phyloP scores from a whole-genome alignment of 2,888 invertebrate genomes.

The Diploptera punctata region DNA sequence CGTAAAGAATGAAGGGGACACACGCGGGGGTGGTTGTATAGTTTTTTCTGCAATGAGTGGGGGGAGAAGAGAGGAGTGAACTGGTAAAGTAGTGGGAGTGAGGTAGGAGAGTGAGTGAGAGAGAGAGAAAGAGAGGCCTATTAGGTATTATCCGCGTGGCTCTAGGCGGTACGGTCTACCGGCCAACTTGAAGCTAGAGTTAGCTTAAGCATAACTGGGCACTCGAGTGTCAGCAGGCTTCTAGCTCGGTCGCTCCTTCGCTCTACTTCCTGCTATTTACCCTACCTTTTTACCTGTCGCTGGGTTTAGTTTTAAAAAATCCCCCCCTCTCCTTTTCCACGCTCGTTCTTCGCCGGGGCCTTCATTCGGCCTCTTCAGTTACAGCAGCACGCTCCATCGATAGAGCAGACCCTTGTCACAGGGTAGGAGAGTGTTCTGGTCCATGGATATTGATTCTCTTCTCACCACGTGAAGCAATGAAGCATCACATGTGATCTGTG shows the following conservation, averaged over 20 bases:
- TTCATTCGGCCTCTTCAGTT: background rate
- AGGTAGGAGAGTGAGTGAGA: background rate
- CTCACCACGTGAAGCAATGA: constrained; percentile 15
- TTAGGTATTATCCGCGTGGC: constrained; percentile 21
- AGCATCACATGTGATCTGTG: constrained; percentile 15
- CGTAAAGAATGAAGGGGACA: background rate
- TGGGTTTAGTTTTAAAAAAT: too few species aligned
- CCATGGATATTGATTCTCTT: background rate
- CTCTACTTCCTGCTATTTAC: constrained; percentile 1
- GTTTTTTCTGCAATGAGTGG: background rate
- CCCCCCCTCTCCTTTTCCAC: too few species aligned
- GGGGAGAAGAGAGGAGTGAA: background rate
- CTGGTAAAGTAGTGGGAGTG: background rate
- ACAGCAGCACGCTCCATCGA: constrained; percentile 6
- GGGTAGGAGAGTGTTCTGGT: constrained; percentile 9
- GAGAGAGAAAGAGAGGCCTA: constrained; percentile 7
- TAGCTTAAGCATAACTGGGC: constrained; percentile 8
- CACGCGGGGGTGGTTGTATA: constrained; percentile 8
- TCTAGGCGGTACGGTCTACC: constrained; percentile 23
- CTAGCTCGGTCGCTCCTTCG: background rate
- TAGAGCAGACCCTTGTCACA: constrained; percentile 10
- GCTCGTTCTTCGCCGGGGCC: too few species aligned
- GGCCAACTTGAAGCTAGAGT: background rate
- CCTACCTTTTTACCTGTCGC: too few species aligned
- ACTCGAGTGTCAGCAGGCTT: constrained; percentile 1